Evolutionary conservation across 2,113 vertebrate species (phyloP), one percentile per base, ranked within the genome.

Genomic region (Pogona vitticeps): DNA sequence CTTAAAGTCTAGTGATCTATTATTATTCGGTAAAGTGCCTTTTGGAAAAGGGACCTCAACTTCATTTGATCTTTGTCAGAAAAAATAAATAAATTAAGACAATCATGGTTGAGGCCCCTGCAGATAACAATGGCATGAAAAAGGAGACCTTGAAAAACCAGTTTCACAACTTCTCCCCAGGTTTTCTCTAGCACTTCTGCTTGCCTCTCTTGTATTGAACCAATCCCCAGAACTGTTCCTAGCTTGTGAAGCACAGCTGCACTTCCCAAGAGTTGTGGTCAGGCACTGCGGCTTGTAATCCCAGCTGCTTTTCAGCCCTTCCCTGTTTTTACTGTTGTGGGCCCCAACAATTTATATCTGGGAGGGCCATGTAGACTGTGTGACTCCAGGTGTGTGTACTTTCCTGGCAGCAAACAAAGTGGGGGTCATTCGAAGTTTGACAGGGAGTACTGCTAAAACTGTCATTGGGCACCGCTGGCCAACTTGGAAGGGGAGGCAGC

Each of bases 1-100:
- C 95, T 96, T 94, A 83, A 96, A 97, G 96, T 97, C 96, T 95
- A 96, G 86, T 92, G 94, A 97, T 96, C 96, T 94, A 94, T 97
- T 97, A 94, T 97, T 96, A 96, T 96, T 93, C 92, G 78, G 92
- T 93, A 95, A 95, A 92, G 87, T 90, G 92, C 94, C 93, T 93
- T 90, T 93, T 56, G 33, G 92, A 93, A 91, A 92, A 91, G 93
- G 93, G 59, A 80, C 36, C 61, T 31, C 75, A 93, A 92, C 91
- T 92, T 65, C 94, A 95, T 92, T 87, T 96, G 94, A 96, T 95
- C 92, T 94, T 73, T 93, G 79, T 93, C 94, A 91, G 90, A 88
- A 95, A 87, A 90, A 90, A n/a, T n/a, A n/a, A 88, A 87, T 95
- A 94, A 92, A 96, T 94, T 91, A 91, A 93, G 93, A 91, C 82